phyloP scores from a whole-genome alignment of 2,888 invertebrate genomes.

The Microplitis deprimator region DNA sequence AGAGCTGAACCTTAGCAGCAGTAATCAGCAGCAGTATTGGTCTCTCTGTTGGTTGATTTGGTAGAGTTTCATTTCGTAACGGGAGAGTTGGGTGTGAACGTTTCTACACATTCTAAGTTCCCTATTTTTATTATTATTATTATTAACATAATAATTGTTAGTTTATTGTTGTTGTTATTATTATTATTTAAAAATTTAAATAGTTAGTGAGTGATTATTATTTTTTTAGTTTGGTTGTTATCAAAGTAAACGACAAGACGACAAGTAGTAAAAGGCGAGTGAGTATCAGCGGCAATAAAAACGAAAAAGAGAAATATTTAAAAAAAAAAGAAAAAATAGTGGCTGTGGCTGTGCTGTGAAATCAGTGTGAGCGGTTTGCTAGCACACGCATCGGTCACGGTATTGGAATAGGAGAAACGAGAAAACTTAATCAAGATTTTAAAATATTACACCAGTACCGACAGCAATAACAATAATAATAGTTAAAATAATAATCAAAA shows the following conservation, averaged over 20 bases:
- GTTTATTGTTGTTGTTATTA: not conserved
- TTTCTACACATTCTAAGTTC: slow-evolving; percentile 29
- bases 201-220: not conserved
- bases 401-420: slow-evolving; percentile 28
- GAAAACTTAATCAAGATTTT: not conserved
- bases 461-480: no score
- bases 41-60: slow-evolving; percentile 58
- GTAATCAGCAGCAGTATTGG: slow-evolving; percentile 64
- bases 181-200: not conserved
- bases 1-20: slow-evolving; percentile 63
- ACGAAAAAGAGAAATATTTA: slow-evolving; percentile 14
- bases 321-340: slow-evolving; percentile 22
- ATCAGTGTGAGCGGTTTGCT: slow-evolving; percentile 29
- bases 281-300: not conserved
- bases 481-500: not conserved
- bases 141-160: not conserved
- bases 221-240: not conserved
- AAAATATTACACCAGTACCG: not conserved
- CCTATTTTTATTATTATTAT: slow-evolving; percentile 6
- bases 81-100: slow-evolving; percentile 52
- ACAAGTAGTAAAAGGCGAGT: slow-evolving; percentile 23
- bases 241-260: slow-evolving; percentile 12
- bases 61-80: slow-evolving; percentile 52
- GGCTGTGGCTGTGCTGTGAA: slow-evolving; percentile 32
- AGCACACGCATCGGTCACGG: slow-evolving; percentile 30